A percentile compares a stretch with the other conserved stretches of the same genome.
Evolutionary conservation across 2,888 invertebrate genomes (phyloP).

Genomic region (Oscheius sp.): DNA sequence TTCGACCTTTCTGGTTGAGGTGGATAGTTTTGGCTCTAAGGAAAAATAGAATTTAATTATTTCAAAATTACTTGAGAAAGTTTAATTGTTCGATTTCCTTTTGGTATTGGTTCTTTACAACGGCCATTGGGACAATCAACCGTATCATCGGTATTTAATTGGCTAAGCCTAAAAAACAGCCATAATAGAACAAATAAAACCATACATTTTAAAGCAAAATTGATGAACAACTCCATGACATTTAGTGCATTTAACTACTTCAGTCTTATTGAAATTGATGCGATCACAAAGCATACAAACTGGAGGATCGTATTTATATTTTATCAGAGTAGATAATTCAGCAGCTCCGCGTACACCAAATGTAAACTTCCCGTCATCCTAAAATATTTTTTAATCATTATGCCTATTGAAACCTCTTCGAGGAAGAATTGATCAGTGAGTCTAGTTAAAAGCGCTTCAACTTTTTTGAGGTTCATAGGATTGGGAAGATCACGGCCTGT

Average conservation of each 20-base stretch:
- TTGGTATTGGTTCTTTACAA: not conserved
- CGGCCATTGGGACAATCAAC: not conserved
- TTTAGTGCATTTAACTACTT: not conserved
- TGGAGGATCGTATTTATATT: not conserved
- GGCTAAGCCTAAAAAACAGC: not conserved
- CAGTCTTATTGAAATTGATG: not conserved
- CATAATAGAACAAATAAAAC: not conserved
- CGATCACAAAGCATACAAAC: constrained; percentile 2
- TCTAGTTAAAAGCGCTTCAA: not conserved
- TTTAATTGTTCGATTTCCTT: not conserved
- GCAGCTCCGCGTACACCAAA: constrained; percentile 20
- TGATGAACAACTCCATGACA: not conserved
- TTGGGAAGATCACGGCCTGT: constrained; percentile 4
- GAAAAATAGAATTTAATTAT: no score
- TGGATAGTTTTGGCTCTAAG: no score
- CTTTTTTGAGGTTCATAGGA: not conserved
- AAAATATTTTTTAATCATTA: not conserved
- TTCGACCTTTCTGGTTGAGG: no score
- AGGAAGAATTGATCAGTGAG: not conserved
- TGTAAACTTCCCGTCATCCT: constrained; percentile 10
- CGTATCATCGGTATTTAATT: not conserved
- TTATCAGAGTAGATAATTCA: constrained; percentile 11
- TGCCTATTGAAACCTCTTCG: constrained; percentile 8
- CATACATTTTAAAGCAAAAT: constrained; percentile 1
- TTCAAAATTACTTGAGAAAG: constrained; percentile 1